Conservation (phyloP, 2,888 invertebrate genomes). For the Megalurothrips usitatus region DNA sequence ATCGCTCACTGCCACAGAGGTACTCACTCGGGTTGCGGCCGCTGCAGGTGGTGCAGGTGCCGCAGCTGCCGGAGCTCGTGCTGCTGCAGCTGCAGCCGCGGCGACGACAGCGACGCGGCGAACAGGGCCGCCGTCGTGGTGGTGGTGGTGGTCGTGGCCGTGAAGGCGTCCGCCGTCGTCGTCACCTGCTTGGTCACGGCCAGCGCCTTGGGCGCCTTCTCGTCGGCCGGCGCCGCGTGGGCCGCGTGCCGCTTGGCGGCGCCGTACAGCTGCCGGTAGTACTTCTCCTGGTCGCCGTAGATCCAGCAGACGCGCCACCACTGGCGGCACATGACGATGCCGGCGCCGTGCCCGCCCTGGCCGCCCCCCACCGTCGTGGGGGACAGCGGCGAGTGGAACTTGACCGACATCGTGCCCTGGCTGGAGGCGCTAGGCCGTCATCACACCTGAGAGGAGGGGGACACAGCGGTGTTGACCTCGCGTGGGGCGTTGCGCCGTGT, state of each 20-base stretch:
- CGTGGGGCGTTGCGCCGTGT: background rate
- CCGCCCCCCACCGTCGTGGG: conserved; percentile 39
- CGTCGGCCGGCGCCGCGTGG: conserved; percentile 28
- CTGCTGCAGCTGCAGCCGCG: background rate
- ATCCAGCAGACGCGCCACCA: conserved; percentile 90
- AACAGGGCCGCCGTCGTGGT: conserved; percentile 5
- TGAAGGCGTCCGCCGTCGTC: background rate
- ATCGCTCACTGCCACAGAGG: background rate
- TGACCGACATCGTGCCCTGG: conserved; percentile 42
- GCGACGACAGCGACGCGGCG: conserved; percentile 9
- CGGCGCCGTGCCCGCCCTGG: conserved; percentile 47
- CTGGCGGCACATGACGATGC: conserved; percentile 78
- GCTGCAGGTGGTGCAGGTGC: background rate
- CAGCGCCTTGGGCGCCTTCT: background rate
- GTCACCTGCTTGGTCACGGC: background rate
- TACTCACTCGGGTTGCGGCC: conserved; percentile 8
- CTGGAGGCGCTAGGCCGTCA: conserved; percentile 42
- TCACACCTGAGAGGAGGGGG: background rate
- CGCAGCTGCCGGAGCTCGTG: background rate
- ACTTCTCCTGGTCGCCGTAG: conserved; percentile 79
- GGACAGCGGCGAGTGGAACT: conserved; percentile 42
- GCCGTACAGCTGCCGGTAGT: conserved; percentile 76
- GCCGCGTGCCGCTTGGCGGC: conserved; percentile 45
- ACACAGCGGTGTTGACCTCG: background rate
- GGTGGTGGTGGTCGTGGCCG: conserved; percentile 7